Evolutionary conservation across 1,140 invertebrate genomes (phyloP), one percentile per base, ranked within the genome.

Genomic region (Dendroctonus valens): DNA sequence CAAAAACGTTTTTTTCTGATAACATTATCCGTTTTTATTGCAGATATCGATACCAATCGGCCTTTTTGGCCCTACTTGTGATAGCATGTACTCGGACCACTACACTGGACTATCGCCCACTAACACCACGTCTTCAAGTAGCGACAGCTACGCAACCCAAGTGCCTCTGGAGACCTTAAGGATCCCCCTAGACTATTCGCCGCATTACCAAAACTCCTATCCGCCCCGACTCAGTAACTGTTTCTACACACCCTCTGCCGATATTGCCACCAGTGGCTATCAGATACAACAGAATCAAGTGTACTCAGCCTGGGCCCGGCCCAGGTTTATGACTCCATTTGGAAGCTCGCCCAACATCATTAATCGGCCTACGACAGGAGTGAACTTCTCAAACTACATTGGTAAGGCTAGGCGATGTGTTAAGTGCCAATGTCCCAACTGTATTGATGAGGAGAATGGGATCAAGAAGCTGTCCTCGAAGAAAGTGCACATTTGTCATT

Each of bases 401-500:
- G 26, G 26, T 9, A 77, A 75, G 68, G 74, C 73, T 3, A 63
- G 77, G 38, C 61, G 75, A 3, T 77, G 75, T 52, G 74, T 76
- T n/a, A 78, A 78, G 61, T 91, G 89, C 74, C 83, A 84, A 4
- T 91, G 89, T 74, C 87, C 88, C 5, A 89, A 89, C 71, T 91
- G 89, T 70, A 82, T 87, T 15, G 84, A 84, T 7, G 87, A 89
- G 73, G 85, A 87, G 40, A 84, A 83, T 68, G 86, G 80, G 2
- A 82, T 81, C 72, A 87, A 84, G 74, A 88, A 84, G 44, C 78
- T 79, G 2, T 81, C 84, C 0, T 83, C 83, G 1, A 90, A 90
- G 72, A 84, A 88, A 61, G 88, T 91, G 69, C 95, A 98, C 77
- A 87, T 93, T 11, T 97, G 95, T 77, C 93, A 97, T 79, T 87